Conservation (phyloP, 2,113 vertebrate species). For the Pseudorhombus dupliciocellatus region DNA sequence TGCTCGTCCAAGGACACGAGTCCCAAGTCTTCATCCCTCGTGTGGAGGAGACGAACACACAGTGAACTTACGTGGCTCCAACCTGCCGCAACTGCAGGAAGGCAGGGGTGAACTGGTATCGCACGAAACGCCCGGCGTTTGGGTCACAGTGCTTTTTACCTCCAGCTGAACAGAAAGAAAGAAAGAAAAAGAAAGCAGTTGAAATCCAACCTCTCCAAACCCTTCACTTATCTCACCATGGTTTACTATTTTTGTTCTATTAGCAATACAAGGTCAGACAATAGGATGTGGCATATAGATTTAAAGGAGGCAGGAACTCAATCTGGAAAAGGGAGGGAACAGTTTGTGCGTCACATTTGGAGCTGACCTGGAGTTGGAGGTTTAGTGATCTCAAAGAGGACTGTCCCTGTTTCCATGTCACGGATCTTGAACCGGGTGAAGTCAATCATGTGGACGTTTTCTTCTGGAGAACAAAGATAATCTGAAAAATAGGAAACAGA, state of each 20-base stretch:
- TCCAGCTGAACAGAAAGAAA: constrained; percentile 69
- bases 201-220: not conserved
- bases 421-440: constrained; percentile 99
- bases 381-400: constrained; percentile 98
- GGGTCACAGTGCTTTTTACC: constrained; percentile 90
- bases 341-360: not conserved
- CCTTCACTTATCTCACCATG: too few relatives aligned
- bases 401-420: constrained; percentile 96
- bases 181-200: not conserved
- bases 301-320: not conserved
- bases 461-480: constrained; percentile 94
- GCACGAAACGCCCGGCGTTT: constrained; percentile 94
- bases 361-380: constrained; percentile 87
- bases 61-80: constrained; percentile 92
- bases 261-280: not conserved
- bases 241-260: not conserved
- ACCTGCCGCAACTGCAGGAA: constrained; percentile 95
- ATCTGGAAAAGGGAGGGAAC: not conserved
- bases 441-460: constrained; percentile 97
- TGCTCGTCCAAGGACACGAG: not conserved
- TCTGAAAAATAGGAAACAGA: constrained; percentile 77
- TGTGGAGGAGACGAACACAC: not conserved
- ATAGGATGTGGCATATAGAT: not conserved
- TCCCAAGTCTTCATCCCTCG: not conserved
- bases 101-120: constrained; percentile 97